Evolutionary conservation across 2,797 vertebrate genomes (phyloP), one percentile per base, ranked within the genome.

Genomic region (Onychomys torridus): DNA sequence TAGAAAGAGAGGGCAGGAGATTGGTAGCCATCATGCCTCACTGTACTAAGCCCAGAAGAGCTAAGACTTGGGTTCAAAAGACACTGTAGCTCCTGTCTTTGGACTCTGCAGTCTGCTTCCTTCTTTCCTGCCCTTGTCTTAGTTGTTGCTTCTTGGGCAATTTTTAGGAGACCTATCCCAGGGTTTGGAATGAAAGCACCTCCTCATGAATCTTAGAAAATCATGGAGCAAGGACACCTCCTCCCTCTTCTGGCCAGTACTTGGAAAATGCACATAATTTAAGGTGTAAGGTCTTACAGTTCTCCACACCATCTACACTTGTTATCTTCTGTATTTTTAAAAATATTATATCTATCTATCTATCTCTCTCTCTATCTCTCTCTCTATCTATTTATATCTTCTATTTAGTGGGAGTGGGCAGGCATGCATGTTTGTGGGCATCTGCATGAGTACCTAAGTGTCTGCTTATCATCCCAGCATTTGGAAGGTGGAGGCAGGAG

Each of bases 221-320:
- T 4, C 6, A 23, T 34, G 2, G 12, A 13, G 7, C n/a, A 29
- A 2, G 4, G 29, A 73, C 0, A 49, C 57, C 34, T 16, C 6
- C 5, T 81, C 2, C 8, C 12, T 78, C 55, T 90, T 83, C 67
- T n/a, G 29, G 34, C 12, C 34, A 73, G 2, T 46, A 34, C n/a
- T 8, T 34, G 12, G 19, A 65, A 65, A 89, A 95, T 69, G 6
- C 65, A 25, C 9, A 57, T 55, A 9, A n/a, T n/a, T 86, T 83
- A 86, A 79, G 25, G 37, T 29, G 21, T 52, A 6, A 52, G 21
- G 7, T 27, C 21, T 67, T n/a, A 27, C 0, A 34, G 16, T 52
- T 83, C 37, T 43, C 23, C 49, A 55, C 3, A 32, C 10, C 17
- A 19, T 69, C 0, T 40, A 77, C 8, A n/a, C n/a, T 49, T 87